phyloP scores from a whole-genome alignment of 2,888 invertebrate species.

The Cosmopolites sordidus region DNA sequence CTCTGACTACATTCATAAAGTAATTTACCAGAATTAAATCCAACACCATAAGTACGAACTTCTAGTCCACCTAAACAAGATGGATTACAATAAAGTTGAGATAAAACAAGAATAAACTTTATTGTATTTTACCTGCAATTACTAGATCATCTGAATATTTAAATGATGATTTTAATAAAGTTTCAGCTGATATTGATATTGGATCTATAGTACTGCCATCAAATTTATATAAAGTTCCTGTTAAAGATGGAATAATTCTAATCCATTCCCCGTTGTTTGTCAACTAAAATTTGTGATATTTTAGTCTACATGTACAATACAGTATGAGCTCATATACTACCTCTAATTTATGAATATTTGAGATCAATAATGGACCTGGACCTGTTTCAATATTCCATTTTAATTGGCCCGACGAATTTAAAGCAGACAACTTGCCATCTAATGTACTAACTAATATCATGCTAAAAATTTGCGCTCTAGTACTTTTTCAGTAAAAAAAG shows the following conservation, averaged over 20 bases:
- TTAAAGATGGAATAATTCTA: constrained; percentile 87
- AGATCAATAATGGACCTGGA: constrained; percentile 72
- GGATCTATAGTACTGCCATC: constrained; percentile 85
- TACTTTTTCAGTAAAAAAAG: constrained; percentile 6
- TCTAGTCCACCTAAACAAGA: constrained; percentile 70
- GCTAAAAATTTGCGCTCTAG: constrained; percentile 18
- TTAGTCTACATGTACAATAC: background rate
- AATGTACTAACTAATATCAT: constrained; percentile 82
- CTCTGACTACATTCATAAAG: constrained; percentile 74
- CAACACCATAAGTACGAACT: constrained; percentile 80
- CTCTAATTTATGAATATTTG: constrained; percentile 84
- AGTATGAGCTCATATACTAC: constrained; percentile 48
- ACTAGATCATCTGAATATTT: constrained; percentile 81
- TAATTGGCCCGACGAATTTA: constrained; percentile 67
- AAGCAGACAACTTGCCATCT: constrained; percentile 81
- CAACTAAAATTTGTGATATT: constrained; percentile 52
- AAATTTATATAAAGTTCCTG: constrained; percentile 87
- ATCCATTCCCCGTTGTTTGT: constrained; percentile 82
- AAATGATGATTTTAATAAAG: constrained; percentile 80
- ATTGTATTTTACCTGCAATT: constrained; percentile 62
- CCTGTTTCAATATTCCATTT: constrained; percentile 79
- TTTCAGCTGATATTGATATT: constrained; percentile 81
- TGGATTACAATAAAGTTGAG: background rate
- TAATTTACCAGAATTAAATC: constrained; percentile 64
- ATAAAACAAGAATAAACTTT: too few species aligned